phyloP scores from a whole-genome alignment of 2,113 vertebrate species.

The Mugil cephalus region DNA sequence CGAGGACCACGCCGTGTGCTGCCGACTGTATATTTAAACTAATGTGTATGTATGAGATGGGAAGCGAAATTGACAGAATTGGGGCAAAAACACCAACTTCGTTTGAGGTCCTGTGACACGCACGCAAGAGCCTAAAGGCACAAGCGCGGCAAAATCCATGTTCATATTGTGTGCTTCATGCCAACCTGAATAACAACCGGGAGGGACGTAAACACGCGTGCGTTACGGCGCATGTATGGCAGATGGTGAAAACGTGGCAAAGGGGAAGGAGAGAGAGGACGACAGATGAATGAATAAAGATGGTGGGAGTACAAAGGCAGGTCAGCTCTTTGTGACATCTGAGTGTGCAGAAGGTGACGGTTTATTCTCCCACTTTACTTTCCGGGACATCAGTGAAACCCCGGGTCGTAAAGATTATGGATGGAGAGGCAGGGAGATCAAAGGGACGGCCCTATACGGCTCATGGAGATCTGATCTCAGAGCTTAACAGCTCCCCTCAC shows the following conservation, averaged over 20 bases:
- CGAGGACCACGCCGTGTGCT: conserved; percentile 1
- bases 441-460: neutral
- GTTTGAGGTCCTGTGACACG: conserved; percentile 1
- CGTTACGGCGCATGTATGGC: conserved; percentile 7
- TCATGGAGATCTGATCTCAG: neutral
- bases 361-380: neutral
- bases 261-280: conserved; percentile 1
- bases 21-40: conserved; percentile 23
- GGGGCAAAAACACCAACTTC: conserved; percentile 33
- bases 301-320: conserved; percentile 17
- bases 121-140: neutral
- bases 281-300: conserved; percentile 51
- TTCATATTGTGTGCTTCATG: conserved; percentile 15
- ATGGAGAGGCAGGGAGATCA: neutral
- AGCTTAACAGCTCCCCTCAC: neutral
- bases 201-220: conserved; percentile 18
- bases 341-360: neutral
- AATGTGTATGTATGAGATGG: neutral
- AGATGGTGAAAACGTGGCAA: conserved; percentile 56
- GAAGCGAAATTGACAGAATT: conserved; percentile 47
- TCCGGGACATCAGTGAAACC: neutral
- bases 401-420: neutral
- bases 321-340: conserved; percentile 14
- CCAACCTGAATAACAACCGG: conserved; percentile 35
- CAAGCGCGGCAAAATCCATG: neutral